A percentile compares a stretch with the other conserved stretches of the same genome.
phyloP scores from a whole-genome alignment of 2,113 vertebrate species.

The Grammomys dolichurus region DNA sequence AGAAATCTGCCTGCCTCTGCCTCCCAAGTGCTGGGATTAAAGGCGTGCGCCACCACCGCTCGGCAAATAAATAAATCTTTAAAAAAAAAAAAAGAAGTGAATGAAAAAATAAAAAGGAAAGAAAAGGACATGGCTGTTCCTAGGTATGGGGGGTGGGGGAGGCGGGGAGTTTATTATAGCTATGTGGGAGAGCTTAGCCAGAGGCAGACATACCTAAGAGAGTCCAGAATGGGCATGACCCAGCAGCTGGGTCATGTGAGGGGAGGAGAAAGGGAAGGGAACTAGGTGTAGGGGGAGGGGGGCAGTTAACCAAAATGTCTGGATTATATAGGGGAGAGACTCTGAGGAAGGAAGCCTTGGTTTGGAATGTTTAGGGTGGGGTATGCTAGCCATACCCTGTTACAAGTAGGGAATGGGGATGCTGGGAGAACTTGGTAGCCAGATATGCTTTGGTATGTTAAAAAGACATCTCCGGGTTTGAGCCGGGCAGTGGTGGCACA shows the following conservation, averaged over 20 bases:
- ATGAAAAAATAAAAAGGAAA: background rate
- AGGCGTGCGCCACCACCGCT: too few relatives aligned
- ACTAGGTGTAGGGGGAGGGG: background rate
- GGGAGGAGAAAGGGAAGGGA: background rate
- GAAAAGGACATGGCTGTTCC: background rate
- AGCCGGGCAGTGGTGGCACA: too few relatives aligned
- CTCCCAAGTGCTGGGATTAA: too few relatives aligned
- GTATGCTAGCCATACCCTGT: too few relatives aligned
- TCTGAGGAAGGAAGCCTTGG: background rate
- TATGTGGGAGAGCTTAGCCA: background rate
- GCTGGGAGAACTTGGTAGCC: background rate
- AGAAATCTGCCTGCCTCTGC: too few relatives aligned
- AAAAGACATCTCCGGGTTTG: background rate
- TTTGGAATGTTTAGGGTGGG: background rate
- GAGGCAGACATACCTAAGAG: background rate
- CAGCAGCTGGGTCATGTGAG: background rate
- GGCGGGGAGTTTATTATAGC: background rate
- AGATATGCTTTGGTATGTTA: background rate
- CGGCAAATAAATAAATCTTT: too few relatives aligned
- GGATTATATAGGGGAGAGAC: background rate
- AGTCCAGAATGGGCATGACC: background rate
- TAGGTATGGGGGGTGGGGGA: background rate
- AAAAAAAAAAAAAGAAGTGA: too few relatives aligned
- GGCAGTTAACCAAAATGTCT: background rate
- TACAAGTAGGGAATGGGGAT: too few relatives aligned